Base-by-base conservation (phyloP, 2,888 invertebrate genomes). In the Blera fallax region DNA sequence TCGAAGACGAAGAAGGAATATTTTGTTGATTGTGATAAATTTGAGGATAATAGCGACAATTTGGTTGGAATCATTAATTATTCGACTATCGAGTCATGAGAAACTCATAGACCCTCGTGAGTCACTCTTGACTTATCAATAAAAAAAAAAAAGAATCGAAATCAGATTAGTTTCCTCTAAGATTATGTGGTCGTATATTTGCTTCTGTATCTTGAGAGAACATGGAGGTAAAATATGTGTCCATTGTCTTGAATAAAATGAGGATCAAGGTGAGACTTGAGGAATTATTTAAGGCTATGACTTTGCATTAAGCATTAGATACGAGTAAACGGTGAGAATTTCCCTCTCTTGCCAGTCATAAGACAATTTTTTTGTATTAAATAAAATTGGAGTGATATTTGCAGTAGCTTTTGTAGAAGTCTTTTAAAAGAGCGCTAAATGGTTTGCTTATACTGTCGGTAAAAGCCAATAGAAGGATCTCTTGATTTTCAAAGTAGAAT, bases 11-110 rank as follows among this genome's bases (percentile, higher is more conserved):
- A 16, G 14, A 5, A 14, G 48, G n/a, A 45, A 67, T 40, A 40
- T 11, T 76, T 27, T 77, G 69, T 82, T 82, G 70, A 14, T 56
- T 82, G 81, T 70, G 64, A 82, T 82, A 82, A 82, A 82, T 82
- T 65, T 58, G 24, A 4, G 70, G 82, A 82, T 72, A 82, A 76
- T 77, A 60, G 48, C 56, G 58, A 81, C 32, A 56, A 29, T 67
- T 72, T 77, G 70, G 64, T 43, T 52, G 50, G 69, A 70, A 72
- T 82, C 62, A 82, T 82, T 77, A 77, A 70, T 82, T 69, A 7
- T n/a, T n/a, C n/a, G n/a, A n/a, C n/a, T 8, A n/a, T n/a, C 52
- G 37, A 52, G 14, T 34, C 29, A 18, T 50, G 24, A 34, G 34
- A 65, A 21, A 5, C n/a, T 29, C 10, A 14, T 14, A 11, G 56